Percentiles rank a stretch among this genome's conserved stretches.
phyloP scores from a whole-genome alignment of 2,797 vertebrate species.

The Gadopsis bispinosus region DNA sequence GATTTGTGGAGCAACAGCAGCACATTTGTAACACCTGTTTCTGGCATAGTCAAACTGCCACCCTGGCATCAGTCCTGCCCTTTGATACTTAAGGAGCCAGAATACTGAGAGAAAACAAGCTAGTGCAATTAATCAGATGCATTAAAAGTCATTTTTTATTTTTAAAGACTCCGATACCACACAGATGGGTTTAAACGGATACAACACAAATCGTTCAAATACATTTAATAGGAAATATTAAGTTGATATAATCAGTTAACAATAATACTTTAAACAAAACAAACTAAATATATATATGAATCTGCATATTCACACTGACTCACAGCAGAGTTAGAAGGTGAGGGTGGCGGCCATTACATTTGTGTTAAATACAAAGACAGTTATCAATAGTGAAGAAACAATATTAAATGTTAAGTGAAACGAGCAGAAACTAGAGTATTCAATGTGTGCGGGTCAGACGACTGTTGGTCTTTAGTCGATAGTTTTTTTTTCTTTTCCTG shows the following conservation, averaged over 20 bases:
- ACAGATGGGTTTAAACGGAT: background rate
- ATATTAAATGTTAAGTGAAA: no score
- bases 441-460: no score
- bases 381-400: background rate
- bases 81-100: background rate
- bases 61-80: background rate
- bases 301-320: background rate
- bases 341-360: background rate
- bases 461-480: background rate
- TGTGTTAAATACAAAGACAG: slow-evolving; percentile 2
- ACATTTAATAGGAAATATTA: background rate
- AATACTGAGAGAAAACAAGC: background rate
- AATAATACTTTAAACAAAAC: background rate
- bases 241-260: background rate
- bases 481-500: background rate
- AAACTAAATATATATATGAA: no score
- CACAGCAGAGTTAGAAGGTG: background rate
- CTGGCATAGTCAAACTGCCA: background rate
- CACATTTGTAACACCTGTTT: background rate
- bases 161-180: no score
- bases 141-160: no score
- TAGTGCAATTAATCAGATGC: no score
- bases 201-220: background rate
- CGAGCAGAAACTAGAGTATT: no score
- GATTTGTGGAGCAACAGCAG: slow-evolving; percentile 26